Evolutionary conservation across 2,113 vertebrate species (phyloP).

Genomic region (Salvator merianae): DNA sequence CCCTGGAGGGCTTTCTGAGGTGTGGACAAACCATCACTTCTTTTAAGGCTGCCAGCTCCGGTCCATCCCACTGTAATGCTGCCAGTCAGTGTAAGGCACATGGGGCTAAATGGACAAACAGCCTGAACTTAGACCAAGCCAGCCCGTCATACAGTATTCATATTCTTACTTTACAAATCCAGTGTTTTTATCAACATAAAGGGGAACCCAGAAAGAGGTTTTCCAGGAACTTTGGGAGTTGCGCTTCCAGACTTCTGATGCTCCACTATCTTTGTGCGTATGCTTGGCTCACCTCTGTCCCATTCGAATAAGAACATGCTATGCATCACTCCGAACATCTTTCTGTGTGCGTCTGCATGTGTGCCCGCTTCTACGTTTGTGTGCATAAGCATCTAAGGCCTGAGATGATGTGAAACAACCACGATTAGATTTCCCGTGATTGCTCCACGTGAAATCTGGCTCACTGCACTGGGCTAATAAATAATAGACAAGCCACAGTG

Average conservation of each 20-base stretch:
- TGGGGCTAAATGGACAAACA: neutral
- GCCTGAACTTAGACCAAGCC: too few relatives aligned
- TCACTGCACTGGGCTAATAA: slow-evolving; percentile 29
- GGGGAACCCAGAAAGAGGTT: neutral
- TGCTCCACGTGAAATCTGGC: slow-evolving; percentile 15
- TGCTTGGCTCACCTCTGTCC: neutral
- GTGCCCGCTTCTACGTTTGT: accelerated
- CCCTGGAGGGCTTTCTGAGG: too few relatives aligned
- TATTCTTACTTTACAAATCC: neutral
- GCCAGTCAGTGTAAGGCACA: too few relatives aligned
- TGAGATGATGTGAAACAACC: neutral
- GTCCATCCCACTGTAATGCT: too few relatives aligned
- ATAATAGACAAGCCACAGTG: slow-evolving; percentile 63
- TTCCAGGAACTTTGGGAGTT: neutral
- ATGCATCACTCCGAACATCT: neutral
- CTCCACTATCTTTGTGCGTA: neutral
- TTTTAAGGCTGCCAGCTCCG: too few relatives aligned
- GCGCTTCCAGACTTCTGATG: neutral
- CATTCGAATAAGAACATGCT: neutral
- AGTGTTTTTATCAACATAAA: accelerated
- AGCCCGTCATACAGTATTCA: too few relatives aligned
- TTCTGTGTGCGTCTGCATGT: neutral
- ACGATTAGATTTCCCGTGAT: neutral
- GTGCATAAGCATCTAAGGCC: neutral
- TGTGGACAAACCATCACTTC: too few relatives aligned